phyloP scores from a whole-genome alignment of 1,140 invertebrate species.

The Zeugodacus cucurbitae region DNA sequence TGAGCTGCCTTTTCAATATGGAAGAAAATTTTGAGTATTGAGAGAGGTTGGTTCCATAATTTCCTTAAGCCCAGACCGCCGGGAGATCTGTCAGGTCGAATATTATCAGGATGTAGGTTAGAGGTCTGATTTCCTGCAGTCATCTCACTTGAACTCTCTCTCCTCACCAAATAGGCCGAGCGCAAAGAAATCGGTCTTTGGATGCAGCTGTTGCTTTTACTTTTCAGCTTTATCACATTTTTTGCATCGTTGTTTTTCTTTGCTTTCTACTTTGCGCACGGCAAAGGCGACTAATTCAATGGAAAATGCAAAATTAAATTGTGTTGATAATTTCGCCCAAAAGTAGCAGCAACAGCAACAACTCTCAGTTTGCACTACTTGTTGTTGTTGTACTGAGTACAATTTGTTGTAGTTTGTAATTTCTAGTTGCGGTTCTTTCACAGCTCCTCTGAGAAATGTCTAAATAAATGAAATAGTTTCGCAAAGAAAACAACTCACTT shows the following conservation, averaged over 20 bases:
- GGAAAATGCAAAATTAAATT: slow-evolving; percentile 37
- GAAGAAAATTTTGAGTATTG: too few relatives aligned
- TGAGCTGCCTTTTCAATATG: too few relatives aligned
- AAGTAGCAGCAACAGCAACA: background rate
- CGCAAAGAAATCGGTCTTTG: background rate
- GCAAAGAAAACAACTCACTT: background rate
- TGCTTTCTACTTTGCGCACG: background rate
- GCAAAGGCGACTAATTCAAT: slow-evolving; percentile 35
- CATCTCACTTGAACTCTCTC: too few relatives aligned
- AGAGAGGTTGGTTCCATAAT: too few relatives aligned
- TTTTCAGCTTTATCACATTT: background rate
- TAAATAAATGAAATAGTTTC: slow-evolving; percentile 36
- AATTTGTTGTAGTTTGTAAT: slow-evolving; percentile 14
- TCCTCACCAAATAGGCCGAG: too few relatives aligned
- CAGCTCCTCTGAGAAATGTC: slow-evolving; percentile 22
- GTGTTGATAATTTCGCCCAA: slow-evolving; percentile 34
- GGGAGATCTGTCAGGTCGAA: too few relatives aligned
- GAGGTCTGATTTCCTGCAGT: too few relatives aligned
- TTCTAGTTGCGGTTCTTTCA: slow-evolving; percentile 21
- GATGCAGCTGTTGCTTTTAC: slow-evolving; percentile 10
- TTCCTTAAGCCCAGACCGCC: too few relatives aligned
- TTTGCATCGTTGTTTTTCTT: background rate
- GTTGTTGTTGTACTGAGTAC: background rate
- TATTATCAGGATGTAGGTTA: too few relatives aligned
- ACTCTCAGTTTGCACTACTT: slow-evolving; percentile 3